Conservation (phyloP, 1,140 invertebrate genomes). For the Drosophila sp. region DNA sequence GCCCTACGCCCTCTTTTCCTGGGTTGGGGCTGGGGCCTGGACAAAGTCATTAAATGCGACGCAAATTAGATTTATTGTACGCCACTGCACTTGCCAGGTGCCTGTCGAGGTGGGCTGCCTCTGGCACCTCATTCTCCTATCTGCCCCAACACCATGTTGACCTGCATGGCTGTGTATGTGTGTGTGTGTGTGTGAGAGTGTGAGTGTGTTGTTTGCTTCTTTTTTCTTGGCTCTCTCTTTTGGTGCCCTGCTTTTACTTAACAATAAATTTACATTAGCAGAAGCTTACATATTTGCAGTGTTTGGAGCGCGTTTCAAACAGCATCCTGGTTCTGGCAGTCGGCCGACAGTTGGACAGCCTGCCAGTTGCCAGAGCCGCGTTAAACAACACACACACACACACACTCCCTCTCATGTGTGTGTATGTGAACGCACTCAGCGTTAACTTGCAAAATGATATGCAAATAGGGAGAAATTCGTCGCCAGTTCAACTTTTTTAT, state of each 20-base stretch:
- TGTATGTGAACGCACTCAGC: constrained; percentile 55
- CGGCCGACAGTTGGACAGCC: constrained; percentile 21
- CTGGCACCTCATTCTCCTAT: not conserved
- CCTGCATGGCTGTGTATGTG: constrained; percentile 34
- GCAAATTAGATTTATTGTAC: constrained; percentile 82
- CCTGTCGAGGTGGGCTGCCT: constrained; percentile 27
- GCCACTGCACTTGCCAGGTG: constrained; percentile 72
- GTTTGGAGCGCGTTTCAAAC: constrained; percentile 65
- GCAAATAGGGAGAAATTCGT: constrained; percentile 80
- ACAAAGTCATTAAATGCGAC: constrained; percentile 83
- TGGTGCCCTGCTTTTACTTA: constrained; percentile 47
- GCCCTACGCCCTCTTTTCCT: constrained; percentile 33
- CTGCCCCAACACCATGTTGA: constrained; percentile 39
- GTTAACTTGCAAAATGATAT: constrained; percentile 79
- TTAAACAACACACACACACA: constrained; percentile 45
- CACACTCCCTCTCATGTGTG: not conserved
- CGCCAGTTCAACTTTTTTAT: constrained; percentile 36
- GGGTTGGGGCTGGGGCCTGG: constrained; percentile 47
- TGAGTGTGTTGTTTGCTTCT: not conserved
- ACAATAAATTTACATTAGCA: constrained; percentile 83
- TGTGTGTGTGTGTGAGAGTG: not conserved
- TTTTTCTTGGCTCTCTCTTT: constrained; percentile 3
- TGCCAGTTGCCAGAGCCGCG: constrained; percentile 47
- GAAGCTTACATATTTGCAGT: constrained; percentile 81
- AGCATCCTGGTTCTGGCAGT: constrained; percentile 50